Conservation (phyloP, 2,113 vertebrate species). For the Eretmochelys imbricata region DNA sequence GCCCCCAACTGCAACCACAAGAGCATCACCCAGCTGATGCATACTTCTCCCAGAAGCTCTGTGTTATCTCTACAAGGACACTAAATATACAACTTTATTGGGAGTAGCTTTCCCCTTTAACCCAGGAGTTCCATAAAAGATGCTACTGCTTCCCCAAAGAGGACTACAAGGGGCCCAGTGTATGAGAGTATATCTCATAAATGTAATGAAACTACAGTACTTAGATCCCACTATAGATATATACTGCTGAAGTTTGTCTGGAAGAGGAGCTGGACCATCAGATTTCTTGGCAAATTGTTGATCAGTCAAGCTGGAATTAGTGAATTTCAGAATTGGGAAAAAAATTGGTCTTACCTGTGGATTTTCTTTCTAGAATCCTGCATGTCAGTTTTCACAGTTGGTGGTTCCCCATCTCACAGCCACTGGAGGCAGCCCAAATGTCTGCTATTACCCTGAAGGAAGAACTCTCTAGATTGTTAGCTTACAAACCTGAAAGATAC, state of each 20-base stretch:
- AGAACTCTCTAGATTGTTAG: background rate
- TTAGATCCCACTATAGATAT: background rate
- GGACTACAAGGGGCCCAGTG: background rate
- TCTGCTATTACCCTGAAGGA: background rate
- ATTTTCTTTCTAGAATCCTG: background rate
- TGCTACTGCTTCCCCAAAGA: background rate
- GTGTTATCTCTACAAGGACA: background rate
- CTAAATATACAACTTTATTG: background rate
- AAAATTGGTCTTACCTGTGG: rapidly evolving
- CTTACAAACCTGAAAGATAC: background rate
- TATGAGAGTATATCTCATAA: background rate
- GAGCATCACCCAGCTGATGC: background rate
- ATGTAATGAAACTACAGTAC: background rate
- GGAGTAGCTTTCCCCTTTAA: background rate
- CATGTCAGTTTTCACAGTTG: background rate
- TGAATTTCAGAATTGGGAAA: background rate
- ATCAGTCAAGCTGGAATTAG: background rate
- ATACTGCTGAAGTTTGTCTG: background rate
- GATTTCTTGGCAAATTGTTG: background rate
- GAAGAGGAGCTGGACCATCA: background rate
- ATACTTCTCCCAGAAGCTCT: background rate
- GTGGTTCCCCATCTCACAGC: background rate
- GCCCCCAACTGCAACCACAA: background rate
- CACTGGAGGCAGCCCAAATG: background rate
- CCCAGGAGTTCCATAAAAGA: background rate